Evolutionary conservation across 1,140 invertebrate genomes (phyloP), one percentile per base, ranked within the genome.

Genomic region (Triops cancriformis): DNA sequence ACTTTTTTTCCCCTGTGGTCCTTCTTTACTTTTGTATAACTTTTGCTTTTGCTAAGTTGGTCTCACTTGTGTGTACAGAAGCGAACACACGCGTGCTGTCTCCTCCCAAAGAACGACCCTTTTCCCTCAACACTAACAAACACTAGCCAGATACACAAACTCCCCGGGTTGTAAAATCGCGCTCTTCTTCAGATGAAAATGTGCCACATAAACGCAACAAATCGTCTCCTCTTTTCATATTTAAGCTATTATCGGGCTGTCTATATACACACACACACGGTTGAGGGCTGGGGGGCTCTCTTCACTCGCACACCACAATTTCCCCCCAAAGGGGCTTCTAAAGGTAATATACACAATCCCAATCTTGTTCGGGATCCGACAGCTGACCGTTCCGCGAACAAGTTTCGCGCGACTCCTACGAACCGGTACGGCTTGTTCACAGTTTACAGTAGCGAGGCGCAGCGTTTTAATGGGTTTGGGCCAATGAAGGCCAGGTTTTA

Each of bases 261-360:
- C 51, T 64, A 64, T 64, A 64, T 64, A 64, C 51, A 64, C n/a
- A 64, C 51, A 64, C n/a, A n/a, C n/a, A n/a, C n/a, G n/a, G n/a
- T n/a, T n/a, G n/a, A n/a, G 5, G 51, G 18, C 18, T 64, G 10
- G 6, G 51, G 51, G 51, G 7, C 51, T 64, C 31, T 37, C 23
- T 64, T 64, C 51, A 64, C 51, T 64, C 51, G 14, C 51, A 64
- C 51, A 23, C 9, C 51, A 64, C 51, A 14, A 64, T 64, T 64
- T 64, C 18, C 31, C 31, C 31, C 2, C 2, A 37, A 37, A 64
- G 23, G 23, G 51, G 51, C 14, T 64, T 64, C 51, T 9, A 64
- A 64, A 64, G 51, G 51, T 64, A 64, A 64, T 64, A 64, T 64
- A 64, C 10, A 64, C 10, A 64, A 64, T n/a, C 51, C 2, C 51